These are phyloP conservation scores for Dryobates pubescens DNA, from an alignment of 2,797 vertebrate genomes.

Conservation along the genomic window DNA sequence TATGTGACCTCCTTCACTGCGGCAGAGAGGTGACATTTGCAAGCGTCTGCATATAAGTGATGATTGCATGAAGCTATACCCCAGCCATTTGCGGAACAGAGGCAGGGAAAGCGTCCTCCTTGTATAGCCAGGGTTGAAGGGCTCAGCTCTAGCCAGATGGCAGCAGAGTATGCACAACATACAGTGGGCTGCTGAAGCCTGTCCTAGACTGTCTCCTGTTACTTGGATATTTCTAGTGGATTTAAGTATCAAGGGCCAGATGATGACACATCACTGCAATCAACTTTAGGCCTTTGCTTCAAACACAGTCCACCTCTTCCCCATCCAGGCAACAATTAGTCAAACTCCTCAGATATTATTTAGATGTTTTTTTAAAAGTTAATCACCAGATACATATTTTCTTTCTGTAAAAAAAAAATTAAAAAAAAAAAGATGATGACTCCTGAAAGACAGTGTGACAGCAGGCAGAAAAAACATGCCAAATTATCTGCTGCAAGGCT, in stretches of 20 bases:
- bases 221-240: background rate
- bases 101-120: background rate
- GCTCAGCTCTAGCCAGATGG: background rate
- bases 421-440: background rate
- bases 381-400: background rate
- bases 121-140: background rate
- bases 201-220: background rate
- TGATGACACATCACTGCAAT: background rate
- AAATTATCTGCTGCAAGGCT: background rate
- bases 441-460: background rate
- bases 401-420: background rate
- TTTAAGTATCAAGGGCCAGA: background rate
- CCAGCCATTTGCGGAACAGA: background rate
- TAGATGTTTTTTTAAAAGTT: background rate
- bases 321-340: background rate
- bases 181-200: background rate
- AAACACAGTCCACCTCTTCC: background rate
- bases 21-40: background rate
- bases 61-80: background rate
- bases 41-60: background rate
- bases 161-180: slow-evolving; percentile 53
- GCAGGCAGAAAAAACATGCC: background rate
- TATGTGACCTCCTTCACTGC: background rate
- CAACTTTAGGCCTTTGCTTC: background rate
- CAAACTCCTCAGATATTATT: background rate